phyloP scores from a whole-genome alignment of 2,113 vertebrate genomes.

The Anas platyrhynchos region DNA sequence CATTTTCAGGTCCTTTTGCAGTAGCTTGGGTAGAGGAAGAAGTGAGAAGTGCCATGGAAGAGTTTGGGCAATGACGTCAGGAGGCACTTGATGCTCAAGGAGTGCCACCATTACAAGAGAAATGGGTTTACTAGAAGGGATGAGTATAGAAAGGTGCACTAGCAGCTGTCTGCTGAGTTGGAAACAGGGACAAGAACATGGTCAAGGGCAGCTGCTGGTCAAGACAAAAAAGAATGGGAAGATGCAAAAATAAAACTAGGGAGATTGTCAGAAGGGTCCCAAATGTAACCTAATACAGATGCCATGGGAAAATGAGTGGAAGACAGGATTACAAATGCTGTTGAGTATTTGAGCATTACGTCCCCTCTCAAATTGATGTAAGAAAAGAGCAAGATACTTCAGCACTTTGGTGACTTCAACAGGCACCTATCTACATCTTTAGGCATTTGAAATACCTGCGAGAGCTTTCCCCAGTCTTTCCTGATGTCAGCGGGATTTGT shows the following conservation, averaged over 20 bases:
- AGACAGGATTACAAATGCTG: neutral
- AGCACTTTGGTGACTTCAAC: neutral
- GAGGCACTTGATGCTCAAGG: neutral
- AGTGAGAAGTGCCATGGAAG: neutral
- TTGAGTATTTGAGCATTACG: neutral
- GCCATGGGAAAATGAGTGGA: neutral
- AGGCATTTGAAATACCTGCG: neutral
- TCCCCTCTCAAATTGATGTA: neutral
- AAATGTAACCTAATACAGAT: neutral
- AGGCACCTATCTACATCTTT: neutral
- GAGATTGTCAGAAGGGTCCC: neutral
- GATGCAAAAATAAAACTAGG: neutral
- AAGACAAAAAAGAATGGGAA: neutral
- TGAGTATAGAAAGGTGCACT: neutral
- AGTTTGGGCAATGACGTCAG: neutral
- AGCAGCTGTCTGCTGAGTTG: neutral
- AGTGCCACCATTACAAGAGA: neutral
- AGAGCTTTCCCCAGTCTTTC: neutral
- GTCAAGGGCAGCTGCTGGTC: neutral
- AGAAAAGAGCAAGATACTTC: neutral
- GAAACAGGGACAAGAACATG: neutral
- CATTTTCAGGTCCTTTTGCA: neutral
- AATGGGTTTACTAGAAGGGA: neutral
- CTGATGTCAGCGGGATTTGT: neutral
- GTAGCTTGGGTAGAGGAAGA: neutral